Evolutionary conservation across 2,888 invertebrate genomes (phyloP).

Genomic region (Cactoblastis cactorum): DNA sequence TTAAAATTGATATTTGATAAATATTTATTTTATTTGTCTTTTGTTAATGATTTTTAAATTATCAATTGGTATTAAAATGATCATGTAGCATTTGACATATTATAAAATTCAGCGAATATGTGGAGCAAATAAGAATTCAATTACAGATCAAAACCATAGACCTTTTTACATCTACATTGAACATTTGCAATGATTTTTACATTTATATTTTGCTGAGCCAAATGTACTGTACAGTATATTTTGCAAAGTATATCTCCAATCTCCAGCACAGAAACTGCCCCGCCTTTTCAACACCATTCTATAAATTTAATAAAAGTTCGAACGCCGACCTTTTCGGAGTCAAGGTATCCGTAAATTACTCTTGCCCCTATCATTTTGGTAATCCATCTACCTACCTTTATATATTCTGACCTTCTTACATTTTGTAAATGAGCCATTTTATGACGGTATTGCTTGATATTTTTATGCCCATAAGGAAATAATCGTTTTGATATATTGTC

Average conservation of each 20-base stretch:
- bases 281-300: constrained; percentile 1
- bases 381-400: constrained; percentile 47
- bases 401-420: constrained; percentile 52
- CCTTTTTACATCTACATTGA: too few relatives aligned
- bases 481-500: not conserved
- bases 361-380: constrained; percentile 40
- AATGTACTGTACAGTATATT: too few relatives aligned
- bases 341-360: constrained; percentile 36
- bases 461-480: constrained; percentile 10
- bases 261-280: not conserved
- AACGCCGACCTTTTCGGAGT: constrained; percentile 39
- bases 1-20: too few relatives aligned
- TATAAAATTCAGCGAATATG: too few relatives aligned
- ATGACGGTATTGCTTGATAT: constrained; percentile 24
- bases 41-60: too few relatives aligned
- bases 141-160: too few relatives aligned
- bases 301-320: constrained; percentile 25
- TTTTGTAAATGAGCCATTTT: constrained; percentile 39
- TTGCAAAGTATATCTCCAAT: not conserved
- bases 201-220: too few relatives aligned
- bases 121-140: too few relatives aligned
- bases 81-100: too few relatives aligned
- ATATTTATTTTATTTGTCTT: not conserved
- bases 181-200: too few relatives aligned
- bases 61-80: too few relatives aligned